Conservation (phyloP, 2,888 invertebrate species). For the Acanthococcus lagerstroemiae region DNA sequence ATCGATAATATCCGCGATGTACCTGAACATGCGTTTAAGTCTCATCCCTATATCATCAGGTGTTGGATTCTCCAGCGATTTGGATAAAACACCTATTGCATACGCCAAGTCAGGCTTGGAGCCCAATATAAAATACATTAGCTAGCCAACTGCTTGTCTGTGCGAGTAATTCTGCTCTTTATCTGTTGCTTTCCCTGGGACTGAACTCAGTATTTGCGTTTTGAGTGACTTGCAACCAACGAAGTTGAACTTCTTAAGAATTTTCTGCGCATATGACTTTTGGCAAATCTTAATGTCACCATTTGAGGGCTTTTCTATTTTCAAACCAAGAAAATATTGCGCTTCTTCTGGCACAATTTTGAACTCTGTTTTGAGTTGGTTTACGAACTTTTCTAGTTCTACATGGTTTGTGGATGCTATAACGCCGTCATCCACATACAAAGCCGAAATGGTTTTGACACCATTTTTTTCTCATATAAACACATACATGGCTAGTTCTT, state of each 20-base stretch:
- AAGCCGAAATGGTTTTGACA: neutral
- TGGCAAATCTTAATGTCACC: too few species aligned
- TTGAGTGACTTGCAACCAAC: neutral
- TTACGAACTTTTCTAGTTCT: neutral
- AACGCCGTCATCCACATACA: conserved; percentile 21
- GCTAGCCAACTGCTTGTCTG: conserved; percentile 36
- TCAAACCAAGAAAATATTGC: conserved; percentile 4
- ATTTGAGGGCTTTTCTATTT: neutral
- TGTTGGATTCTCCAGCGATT: conserved; percentile 37
- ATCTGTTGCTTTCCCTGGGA: conserved; percentile 7
- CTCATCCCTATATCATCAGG: conserved; percentile 35
- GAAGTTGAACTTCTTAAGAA: neutral
- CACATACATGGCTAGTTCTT: conserved; percentile 7
- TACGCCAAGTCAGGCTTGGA: conserved; percentile 36
- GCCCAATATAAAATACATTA: conserved; percentile 37
- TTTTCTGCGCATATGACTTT: too few species aligned
- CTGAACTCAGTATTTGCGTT: neutral
- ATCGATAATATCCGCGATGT: conserved; percentile 25
- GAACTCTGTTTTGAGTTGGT: neutral
- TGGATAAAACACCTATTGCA: conserved; percentile 37
- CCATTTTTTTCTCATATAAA: too few species aligned
- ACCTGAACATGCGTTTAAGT: conserved; percentile 21
- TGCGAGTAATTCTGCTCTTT: conserved; percentile 24
- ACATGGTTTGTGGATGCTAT: neutral
- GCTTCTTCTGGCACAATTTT: neutral